Conservation (phyloP, 2,797 vertebrate species). For the Sebastolobus altivelis region DNA sequence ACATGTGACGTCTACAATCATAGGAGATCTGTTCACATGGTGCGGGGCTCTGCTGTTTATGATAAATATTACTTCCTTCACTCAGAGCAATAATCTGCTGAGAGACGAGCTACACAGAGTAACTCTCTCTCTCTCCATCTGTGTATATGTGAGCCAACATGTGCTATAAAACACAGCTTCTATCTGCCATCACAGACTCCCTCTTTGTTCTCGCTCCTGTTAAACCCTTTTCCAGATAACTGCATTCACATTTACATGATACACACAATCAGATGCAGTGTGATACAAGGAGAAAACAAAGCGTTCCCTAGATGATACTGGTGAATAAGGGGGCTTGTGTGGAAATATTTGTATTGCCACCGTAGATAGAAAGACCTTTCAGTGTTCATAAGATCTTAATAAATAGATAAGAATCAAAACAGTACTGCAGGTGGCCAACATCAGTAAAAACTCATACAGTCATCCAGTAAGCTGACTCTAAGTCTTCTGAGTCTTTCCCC, state of each 20-base stretch:
- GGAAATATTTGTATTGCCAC: slow-evolving; percentile 4
- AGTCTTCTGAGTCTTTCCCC: neutral
- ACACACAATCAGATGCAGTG: slow-evolving; percentile 9
- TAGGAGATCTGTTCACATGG: neutral
- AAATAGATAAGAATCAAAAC: neutral
- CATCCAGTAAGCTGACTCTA: neutral
- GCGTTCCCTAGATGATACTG: slow-evolving; percentile 2
- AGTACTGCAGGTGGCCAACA: neutral
- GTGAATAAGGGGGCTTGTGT: neutral
- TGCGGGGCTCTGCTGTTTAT: neutral
- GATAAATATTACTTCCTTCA: slow-evolving; percentile 16
- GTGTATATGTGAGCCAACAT: slow-evolving; percentile 8
- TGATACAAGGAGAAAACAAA: slow-evolving; percentile 3
- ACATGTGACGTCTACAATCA: neutral
- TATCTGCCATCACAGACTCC: slow-evolving; percentile 26
- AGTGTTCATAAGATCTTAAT: neutral
- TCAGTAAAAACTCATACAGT: neutral
- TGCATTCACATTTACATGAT: slow-evolving; percentile 41
- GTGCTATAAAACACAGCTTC: slow-evolving; percentile 19
- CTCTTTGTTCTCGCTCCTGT: slow-evolving; percentile 48
- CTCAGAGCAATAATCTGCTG: slow-evolving; percentile 1
- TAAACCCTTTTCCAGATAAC: slow-evolving; percentile 16
- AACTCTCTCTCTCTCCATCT: slow-evolving; percentile 20
- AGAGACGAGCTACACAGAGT: neutral
- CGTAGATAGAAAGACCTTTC: neutral